Evolutionary conservation across 2,797 vertebrate species (phyloP), one percentile per base, ranked within the genome.

Genomic region (Falco naumanni): DNA sequence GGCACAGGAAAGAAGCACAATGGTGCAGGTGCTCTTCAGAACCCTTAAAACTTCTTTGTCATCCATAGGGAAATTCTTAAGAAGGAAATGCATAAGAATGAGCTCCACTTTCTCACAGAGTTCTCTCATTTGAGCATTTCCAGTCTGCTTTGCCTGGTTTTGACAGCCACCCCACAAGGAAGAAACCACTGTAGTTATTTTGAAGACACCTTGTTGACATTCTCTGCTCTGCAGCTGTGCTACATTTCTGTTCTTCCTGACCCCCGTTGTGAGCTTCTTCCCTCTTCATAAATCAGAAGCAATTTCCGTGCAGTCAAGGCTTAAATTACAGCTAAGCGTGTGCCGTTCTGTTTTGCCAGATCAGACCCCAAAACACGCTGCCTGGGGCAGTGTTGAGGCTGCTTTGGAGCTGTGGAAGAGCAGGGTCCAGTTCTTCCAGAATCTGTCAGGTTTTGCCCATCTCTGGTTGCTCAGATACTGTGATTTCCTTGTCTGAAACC

Each of bases 281-380:
- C 19, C 71, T 84, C 66, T 45, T 28, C 29, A 18, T 86, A 90
- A 96, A 92, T 96, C 69, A 91, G 87, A 71, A 86, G 79, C 79
- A 68, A 70, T 96, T 94, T 88, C 77, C 1, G 0, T 34, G 72
- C 53, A 81, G 80, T 76, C 43, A 63, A 79, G 68, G 63, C 56
- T 87, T 80, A 41, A 82, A 66, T 83, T 75, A 16, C 28, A 54
- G 61, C 54, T 68, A 37, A 85, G 60, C 41, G 5, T 6, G 61
- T 69, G 72, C 84, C 13, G 13, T 37, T 76, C 61, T 81, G 0
- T 65, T 83, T 70, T 87, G 69, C 57, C 33, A 50, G 60, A 24
- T 43, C 68, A 34, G 33, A 26, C n/a, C 24, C 47, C 16, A 4
- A 19, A 74, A 48, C 14, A 0, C 4, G 51, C 66, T 96, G 59